Evolutionary conservation across 2,113 vertebrate species (phyloP), one percentile per base, ranked within the genome.

Genomic region (Pseudopodoces humilis): DNA sequence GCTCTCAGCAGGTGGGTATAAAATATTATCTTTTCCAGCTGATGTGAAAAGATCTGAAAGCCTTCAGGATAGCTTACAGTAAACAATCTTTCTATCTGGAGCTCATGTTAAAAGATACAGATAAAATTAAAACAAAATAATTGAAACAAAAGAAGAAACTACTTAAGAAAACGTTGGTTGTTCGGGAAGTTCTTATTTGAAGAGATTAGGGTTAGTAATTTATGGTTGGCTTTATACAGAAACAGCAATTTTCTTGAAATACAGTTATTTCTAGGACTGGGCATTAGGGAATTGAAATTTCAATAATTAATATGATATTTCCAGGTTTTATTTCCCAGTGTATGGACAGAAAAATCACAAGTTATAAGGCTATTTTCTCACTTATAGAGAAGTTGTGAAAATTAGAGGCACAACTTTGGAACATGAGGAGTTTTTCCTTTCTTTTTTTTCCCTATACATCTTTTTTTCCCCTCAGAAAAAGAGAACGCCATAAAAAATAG

Each of bases 401-500:
- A 10, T 43, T 6, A 59, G 10, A 70, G 11, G 5, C 1, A 30
- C 5, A 49, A 6, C 0, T 81, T 62, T 8, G 5, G 8, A 69
- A 10, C 1, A 0, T 2, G 11, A 5, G 8, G 4, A 27, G 0
- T 12, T 74, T 15, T 50, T 3, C 4, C 43, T 21, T 7, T 55
- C 24, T 3, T 25, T 67, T 67, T 67, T 67, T 67, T 15, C 33
- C n/a, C 2, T 37, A 6, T 5, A 37, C 16, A 3, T 33, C 1
- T 12, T n/a, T 46, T 17, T 9, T 0, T 5, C 27, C 28, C 1
- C 2, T 3, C n/a, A 31, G 3, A 10, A 67, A 49, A 78, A n/a
- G 10, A 72, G 77, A 86, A 46, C 10, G 7, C 4, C 24, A 12
- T 22, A 24, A 27, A 72, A 76, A 86, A 4, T 0, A 8, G 1